Evolutionary conservation across 64 coral and sea anemone species (phyloP), one percentile per base, ranked within the genome.

Genomic region (Porites lutea): DNA sequence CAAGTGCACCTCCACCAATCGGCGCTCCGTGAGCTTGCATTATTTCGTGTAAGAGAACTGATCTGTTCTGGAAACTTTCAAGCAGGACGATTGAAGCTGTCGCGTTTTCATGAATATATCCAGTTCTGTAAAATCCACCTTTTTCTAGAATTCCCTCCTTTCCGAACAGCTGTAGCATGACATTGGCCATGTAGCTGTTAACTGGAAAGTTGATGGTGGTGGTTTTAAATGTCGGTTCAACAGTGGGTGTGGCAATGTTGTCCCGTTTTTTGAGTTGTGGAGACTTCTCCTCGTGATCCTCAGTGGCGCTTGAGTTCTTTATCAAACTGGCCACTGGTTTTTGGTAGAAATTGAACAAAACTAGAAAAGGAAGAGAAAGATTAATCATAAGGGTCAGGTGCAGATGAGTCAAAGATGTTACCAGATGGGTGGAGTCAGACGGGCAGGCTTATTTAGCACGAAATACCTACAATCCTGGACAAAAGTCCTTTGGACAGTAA

Each of bases 111-210:
- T 69, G 60, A 12, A 93, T 77, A 6, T 87, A 78, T 20, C 91
- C 91, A 22, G 86, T 65, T 60, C 83, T 77, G 72, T 48, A 78
- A 65, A 93, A 93, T 11, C 91, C 91, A 21, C 91, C 91, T 23
- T 87, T 77, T 51, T 93, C 83, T 5, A 93, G 61, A 64, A 93
- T 60, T 22, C 91, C 91, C 13, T 78, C 73, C 8, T 87, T 85
- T 54, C 91, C 91, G 71, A 93, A 60, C 11, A 93, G 50, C 49
- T 83, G 82, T 11, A 93, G 71, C 91, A 93, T 93, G 2, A 85
- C 91, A 13, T 93, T 67, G 10, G 66, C 74, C 65, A 93, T 79
- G 73, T 77, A 93, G 8, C 4, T 37, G 51, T 93, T 85, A 6
- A 87, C 49, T 3, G 91, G 91, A 23, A 93, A 67, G 12, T 86